These are phyloP conservation scores for Calidris pygmaea DNA, from an alignment of 2,113 vertebrate species.

Conservation along the genomic window DNA sequence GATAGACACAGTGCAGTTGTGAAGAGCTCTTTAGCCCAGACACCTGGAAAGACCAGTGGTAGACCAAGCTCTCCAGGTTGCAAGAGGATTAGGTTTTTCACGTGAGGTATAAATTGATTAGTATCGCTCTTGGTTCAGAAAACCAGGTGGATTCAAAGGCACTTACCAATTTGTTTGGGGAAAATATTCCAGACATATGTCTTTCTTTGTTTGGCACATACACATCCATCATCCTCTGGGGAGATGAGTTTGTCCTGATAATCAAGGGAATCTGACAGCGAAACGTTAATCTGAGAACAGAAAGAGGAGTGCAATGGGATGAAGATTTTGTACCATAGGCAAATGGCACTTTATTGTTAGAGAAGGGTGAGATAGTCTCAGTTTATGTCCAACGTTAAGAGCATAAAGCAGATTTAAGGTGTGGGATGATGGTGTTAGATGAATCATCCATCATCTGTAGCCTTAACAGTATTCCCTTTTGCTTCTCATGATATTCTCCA, in stretches of 20 bases:
- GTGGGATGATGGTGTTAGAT: neutral
- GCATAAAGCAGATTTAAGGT: neutral
- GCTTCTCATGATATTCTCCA: neutral
- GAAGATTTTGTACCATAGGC: neutral
- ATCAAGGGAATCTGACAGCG: neutral
- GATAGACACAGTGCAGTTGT: neutral
- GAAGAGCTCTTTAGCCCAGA: neutral
- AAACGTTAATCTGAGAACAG: conserved; percentile 40
- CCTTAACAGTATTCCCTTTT: neutral
- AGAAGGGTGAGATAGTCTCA: neutral
- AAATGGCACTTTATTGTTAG: neutral
- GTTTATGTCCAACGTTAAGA: neutral
- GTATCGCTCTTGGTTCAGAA: neutral
- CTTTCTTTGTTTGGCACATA: conserved; percentile 43
- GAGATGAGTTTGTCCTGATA: conserved; percentile 42
- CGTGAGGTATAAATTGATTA: neutral
- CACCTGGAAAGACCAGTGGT: neutral
- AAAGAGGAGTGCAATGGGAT: neutral
- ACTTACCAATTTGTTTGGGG: conserved; percentile 30
- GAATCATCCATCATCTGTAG: neutral
- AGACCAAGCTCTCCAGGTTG: neutral
- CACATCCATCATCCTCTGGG: neutral
- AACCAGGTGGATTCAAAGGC: neutral
- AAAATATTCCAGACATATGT: conserved; percentile 56
- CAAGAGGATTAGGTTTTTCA: neutral